Base-by-base conservation (phyloP, 30 jellyfish, hydroid and myxozoan genomes). In the Aurelia coerulea region DNA sequence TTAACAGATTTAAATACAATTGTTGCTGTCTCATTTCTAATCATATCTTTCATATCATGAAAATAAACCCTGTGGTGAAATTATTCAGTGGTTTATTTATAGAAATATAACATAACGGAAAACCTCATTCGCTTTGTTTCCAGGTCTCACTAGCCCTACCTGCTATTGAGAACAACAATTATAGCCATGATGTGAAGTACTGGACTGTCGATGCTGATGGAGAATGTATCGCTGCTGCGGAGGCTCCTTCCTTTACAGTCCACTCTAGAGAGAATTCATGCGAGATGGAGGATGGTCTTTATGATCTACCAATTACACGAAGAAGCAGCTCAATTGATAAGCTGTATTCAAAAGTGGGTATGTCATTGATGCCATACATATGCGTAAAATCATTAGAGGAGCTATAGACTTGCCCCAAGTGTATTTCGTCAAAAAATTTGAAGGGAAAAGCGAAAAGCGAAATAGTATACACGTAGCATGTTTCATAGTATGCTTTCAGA, bases 241-340 rank as follows among this genome's bases (percentile, higher is more conserved):
- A 60, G 17, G 70, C 86, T 2, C 85, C 92, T 7, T 15, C 73
- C 37, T 83, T 52, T 59, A 52, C 86, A 16, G 31, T 71, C 10
- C 72, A 31, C 78, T 19, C 11, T 2, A 58, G 50, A 52, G 60
- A 18, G 5, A 65, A 80, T 8, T 23, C 60, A 0, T 52, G 37
- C 8, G 33, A 35, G 13, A 59, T 29, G 8, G 82, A 80, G 7
- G 92, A 83, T 12, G 80, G 58, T 9, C n/a, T 68, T 34, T 83
- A 83, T 83, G 92, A 83, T 17, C 79, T 68, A 23, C 92, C 92
- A 56, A 37, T 60, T 9, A 4, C 85, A 33, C 60, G 65, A 49
- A 58, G 63, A 15, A 62, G 53, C 42, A 72, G 64, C 29, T 83
- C 86, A 12, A 16, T 59, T 1, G 84, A 62, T 19, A 62, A 59